Evolutionary conservation across 2,888 invertebrate genomes (phyloP), one percentile per base, ranked within the genome.

Genomic region (Cosmorhoe ocellata): DNA sequence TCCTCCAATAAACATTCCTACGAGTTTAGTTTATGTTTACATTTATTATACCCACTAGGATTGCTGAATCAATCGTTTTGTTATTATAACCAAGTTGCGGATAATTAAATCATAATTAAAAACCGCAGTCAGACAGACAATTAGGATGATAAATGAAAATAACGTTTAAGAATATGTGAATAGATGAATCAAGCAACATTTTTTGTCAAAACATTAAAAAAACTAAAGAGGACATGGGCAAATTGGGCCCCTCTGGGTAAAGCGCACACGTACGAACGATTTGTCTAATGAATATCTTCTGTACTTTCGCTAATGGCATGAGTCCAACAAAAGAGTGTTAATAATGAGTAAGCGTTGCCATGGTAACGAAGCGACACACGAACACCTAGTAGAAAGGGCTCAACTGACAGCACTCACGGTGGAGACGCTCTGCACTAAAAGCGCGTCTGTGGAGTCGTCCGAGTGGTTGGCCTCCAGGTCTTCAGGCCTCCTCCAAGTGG

Each of bases 401-500:
- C 74, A 75, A 89, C 90, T 90, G 90, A 90, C 90, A 89, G 89
- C 86, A 85, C 88, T 88, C 90, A 92, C 92, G 80, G 91, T 91
- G 75, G 92, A 91, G 66, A 91, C 91, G 73, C 91, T 88, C 71
- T 93, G 92, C 50, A 92, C 92, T 36, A 93, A 91, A 58, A 91
- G 91, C 68, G 86, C 86, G 76, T 90, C 90, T 13, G 83, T 76
- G 27, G 88, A 86, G 72, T 90, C 88, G 58, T 90, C 90, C 3
- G 86, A 83, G 45, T 82, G 79, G 51, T 73, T 79, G 26, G 86
- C 84, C 54, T 91, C 91, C 51, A 91, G 73, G 59, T 91, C 87
- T 47, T 91, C 91, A 8, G 93, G 93, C 66, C 93, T 91, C 36
- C 93, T 89, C 95, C 95, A 95, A 0, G 94, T 94, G 1, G 93